Base-by-base conservation (phyloP, 2,888 invertebrate species). In the Cantharis nigra region DNA sequence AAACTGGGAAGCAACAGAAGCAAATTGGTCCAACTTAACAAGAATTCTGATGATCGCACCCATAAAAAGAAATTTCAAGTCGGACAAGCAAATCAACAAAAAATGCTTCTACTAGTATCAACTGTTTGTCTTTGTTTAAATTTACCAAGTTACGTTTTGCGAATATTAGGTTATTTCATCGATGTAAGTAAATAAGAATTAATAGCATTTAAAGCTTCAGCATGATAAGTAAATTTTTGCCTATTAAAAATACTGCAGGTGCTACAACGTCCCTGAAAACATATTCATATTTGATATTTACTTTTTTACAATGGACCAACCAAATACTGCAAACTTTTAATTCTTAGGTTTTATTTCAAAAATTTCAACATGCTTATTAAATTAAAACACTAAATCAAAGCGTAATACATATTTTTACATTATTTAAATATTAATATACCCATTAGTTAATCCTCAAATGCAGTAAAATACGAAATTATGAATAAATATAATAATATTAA, bases 31-130 rank as follows among this genome's bases (percentile, higher is more conserved):
- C 78, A 81, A 65, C 3, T 33, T 20, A 75, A 70, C 5, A 28
- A 33, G 14, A 65, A 63, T n/a, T 63, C 70, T 1, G 2, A 63
- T n/a, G 63, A 23, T 11, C 4, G 18, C 7, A 14, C 18, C 2
- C 62, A 70, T 3, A 49, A 28, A 9, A 72, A 69, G 9, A 72
- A 71, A 71, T 87, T 71, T 84, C 85, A 83, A 86, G 30, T 69
- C 83, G 49, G 5, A n/a, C 49, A 49, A n/a, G 84, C 72, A 18
- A 75, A 67, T 16, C 65, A 85, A 85, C 90, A 92, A 62, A 93
- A 94, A 85, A 96, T 96, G 95, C 89, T 97, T 75, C 91, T 97
- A 26, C 90, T 95, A 72, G 95, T 96, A 0, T 96, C 96, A 2
- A 92, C 93, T 0, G 94, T 94, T 0, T 96, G 94, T 87, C 91